Evolutionary conservation across 2,113 vertebrate species (phyloP), one percentile per base, ranked within the genome.

Genomic region (Tetrax tetrax): DNA sequence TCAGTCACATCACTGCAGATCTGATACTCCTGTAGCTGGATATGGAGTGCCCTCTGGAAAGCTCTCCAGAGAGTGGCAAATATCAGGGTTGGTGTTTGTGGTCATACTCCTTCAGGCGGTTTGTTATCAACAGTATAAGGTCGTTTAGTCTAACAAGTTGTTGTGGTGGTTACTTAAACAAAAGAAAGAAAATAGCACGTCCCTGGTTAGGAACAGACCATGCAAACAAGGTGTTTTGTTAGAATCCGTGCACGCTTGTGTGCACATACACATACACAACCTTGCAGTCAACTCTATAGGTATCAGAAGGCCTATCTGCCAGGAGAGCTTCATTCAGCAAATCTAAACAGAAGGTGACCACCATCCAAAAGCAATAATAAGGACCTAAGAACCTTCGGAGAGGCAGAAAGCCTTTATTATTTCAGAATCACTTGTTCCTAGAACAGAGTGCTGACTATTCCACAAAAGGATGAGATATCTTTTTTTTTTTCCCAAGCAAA

Each of bases 221-320:
- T 27, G 64, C 41, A 87, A 87, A 74, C 35, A 69, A 50, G 4
- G 23, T 77, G 29, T 60, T 87, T 48, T 70, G 27, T 43, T 74
- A 61, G 60, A 61, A 50, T 69, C 45, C 27, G 7, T 20, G 20
- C 51, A 21, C 0, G 0, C 60, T 59, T 15, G 17, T 12, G 8
- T 31, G 37, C 74, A 64, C 31, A 13, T 31, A 43, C 68, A 64
- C 31, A 23, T 33, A 51, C 25, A n/a, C 24, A 65, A 18, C 28
- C 14, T 53, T 71, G 48, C 47, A 68, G 33, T 50, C 47, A 37
- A 25, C 27, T 47, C 35, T 57, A 27, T 48, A 69, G 16, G 29
- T 43, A 50, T n/a, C 54, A 37, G 59, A 64, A 64, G 15, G 29
- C 20, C 45, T 72, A 33, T 31, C 41, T 64, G 25, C 20, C 14